Percentiles rank a stretch among this genome's conserved stretches.
Evolutionary conservation across 1,140 invertebrate genomes (phyloP).

Genomic region (Lepidurus apus): DNA sequence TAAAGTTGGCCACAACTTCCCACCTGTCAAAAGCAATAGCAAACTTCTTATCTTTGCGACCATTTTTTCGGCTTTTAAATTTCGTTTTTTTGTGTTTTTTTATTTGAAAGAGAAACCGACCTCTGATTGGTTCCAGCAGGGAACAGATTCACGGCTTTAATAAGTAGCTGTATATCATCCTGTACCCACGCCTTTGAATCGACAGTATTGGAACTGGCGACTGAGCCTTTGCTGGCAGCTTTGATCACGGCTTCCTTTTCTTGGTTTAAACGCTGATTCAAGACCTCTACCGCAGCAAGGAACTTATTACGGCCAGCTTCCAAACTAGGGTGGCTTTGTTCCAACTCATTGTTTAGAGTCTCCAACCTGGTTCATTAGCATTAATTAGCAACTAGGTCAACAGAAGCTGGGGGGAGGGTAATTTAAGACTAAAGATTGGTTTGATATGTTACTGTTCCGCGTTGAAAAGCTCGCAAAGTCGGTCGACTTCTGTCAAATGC

Average conservation of each 20-base stretch:
- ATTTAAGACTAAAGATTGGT: conserved; percentile 24
- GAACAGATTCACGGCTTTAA: conserved; percentile 94
- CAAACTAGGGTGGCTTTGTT: conserved; percentile 41
- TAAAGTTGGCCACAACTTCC: conserved; percentile 93
- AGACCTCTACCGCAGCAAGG: conserved; percentile 58
- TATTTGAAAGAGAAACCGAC: conserved; percentile 38
- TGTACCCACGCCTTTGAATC: conserved; percentile 60
- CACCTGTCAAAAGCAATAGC: conserved; percentile 52
- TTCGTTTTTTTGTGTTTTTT: not conserved
- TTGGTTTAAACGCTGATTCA: conserved; percentile 66
- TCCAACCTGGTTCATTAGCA: conserved; percentile 60
- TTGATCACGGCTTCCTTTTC: conserved; percentile 53
- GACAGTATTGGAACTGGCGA: conserved; percentile 25
- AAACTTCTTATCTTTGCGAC: not conserved
- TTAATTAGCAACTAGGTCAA: conserved; percentile 27
- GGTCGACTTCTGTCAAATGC: conserved; percentile 84
- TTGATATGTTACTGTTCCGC: conserved; percentile 40
- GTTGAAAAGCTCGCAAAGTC: conserved; percentile 74
- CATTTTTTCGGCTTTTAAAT: not conserved
- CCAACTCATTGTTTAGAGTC: conserved; percentile 65
- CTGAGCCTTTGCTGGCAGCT: conserved; percentile 37
- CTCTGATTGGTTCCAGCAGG: conserved; percentile 91
- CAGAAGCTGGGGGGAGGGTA: conserved; percentile 27
- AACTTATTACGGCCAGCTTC: conserved; percentile 59
- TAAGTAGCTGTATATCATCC: conserved; percentile 77